Percentiles rank a stretch among this genome's conserved stretches.
Evolutionary conservation across 1,140 invertebrate genomes (phyloP).

Genomic region (Drosophila fuyamai): DNA sequence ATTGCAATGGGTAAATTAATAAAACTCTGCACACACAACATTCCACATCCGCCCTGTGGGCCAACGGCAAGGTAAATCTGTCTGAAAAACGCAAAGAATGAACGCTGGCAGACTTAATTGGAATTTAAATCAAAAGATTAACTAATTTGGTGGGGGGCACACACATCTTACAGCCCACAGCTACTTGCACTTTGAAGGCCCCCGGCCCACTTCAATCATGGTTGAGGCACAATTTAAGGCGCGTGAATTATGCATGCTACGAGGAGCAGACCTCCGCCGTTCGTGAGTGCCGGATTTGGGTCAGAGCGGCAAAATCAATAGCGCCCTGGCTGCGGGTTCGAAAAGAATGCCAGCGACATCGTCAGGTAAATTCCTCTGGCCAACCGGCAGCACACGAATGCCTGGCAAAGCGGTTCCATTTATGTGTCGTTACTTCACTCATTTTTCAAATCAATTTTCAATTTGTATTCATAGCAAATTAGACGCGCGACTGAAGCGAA

Average conservation of each 20-base stretch:
- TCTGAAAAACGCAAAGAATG: slow-evolving; percentile 12
- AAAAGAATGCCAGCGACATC: slow-evolving; percentile 4
- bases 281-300: slow-evolving; percentile 52
- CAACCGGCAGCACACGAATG: slow-evolving; percentile 5
- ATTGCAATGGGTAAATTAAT: background rate
- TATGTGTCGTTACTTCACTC: slow-evolving; percentile 26
- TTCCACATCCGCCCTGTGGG: slow-evolving; percentile 12
- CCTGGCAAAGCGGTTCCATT: slow-evolving; percentile 38
- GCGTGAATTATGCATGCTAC: slow-evolving; percentile 68
- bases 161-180: background rate
- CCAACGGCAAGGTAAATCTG: slow-evolving; percentile 20
- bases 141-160: slow-evolving; percentile 21
- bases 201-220: slow-evolving; percentile 27
- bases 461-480: slow-evolving; percentile 41
- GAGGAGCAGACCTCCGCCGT: slow-evolving; percentile 1
- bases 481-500: slow-evolving; percentile 16
- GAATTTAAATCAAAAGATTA: slow-evolving; percentile 57
- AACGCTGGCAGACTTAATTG: slow-evolving; percentile 28
- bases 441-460: slow-evolving; percentile 48
- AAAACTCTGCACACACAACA: background rate
- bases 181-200: background rate
- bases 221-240: slow-evolving; percentile 50
- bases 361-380: slow-evolving; percentile 26
- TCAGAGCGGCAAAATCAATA: slow-evolving; percentile 75
- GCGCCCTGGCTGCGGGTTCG: slow-evolving; percentile 1